Evolutionary conservation across 2,888 invertebrate species (phyloP).

Genomic region (Desoria tigrina): DNA sequence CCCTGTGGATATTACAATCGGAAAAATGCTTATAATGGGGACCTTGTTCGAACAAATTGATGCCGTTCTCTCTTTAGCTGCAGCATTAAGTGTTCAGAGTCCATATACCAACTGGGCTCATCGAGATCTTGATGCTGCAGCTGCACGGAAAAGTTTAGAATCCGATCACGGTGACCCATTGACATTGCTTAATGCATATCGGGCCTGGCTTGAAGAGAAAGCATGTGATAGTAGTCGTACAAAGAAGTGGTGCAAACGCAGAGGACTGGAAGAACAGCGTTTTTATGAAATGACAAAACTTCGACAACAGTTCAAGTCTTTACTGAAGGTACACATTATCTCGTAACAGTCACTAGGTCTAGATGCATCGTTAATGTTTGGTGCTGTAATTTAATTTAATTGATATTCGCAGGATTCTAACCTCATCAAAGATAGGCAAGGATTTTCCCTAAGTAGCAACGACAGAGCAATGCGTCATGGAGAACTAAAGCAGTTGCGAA

Average conservation of each 20-base stretch:
- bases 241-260: constrained; percentile 80
- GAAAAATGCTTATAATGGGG: constrained; percentile 92
- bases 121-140: constrained; percentile 67
- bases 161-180: constrained; percentile 96
- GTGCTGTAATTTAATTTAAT: background rate
- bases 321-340: constrained; percentile 80
- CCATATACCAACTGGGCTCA: constrained; percentile 89
- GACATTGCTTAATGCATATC: constrained; percentile 80
- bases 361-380: too few relatives aligned
- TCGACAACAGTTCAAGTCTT: constrained; percentile 80
- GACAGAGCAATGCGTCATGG: constrained; percentile 83
- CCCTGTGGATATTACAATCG: constrained; percentile 91
- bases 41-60: constrained; percentile 85
- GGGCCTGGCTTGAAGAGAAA: constrained; percentile 85
- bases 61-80: constrained; percentile 84
- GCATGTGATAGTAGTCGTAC: constrained; percentile 59
- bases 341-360: too few relatives aligned
- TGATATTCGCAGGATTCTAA: constrained; percentile 40
- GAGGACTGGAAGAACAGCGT: constrained; percentile 93
- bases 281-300: constrained; percentile 96
- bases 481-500: constrained; percentile 81
- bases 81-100: constrained; percentile 88
- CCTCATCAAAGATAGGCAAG: constrained; percentile 53
- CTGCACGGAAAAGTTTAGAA: constrained; percentile 74
- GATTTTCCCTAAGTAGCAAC: constrained; percentile 62